Conservation (phyloP, 2,888 invertebrate species). For the Empis stercorea region DNA sequence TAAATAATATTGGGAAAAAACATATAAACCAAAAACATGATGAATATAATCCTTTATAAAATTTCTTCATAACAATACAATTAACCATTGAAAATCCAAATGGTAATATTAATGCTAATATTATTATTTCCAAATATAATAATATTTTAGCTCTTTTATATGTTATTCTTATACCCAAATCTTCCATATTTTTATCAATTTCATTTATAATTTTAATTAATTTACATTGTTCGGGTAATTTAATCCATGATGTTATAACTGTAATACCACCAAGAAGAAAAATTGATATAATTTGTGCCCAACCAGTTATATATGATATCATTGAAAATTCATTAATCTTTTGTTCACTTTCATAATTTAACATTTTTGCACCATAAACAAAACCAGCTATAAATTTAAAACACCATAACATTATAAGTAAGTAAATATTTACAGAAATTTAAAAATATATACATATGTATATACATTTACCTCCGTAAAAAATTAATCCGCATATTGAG, state of each 20-base stretch:
- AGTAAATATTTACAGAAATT: too few species aligned
- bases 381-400: slow-evolving; percentile 17
- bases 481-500: slow-evolving; percentile 8
- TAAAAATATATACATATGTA: too few species aligned
- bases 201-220: slow-evolving; percentile 15
- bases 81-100: slow-evolving; percentile 22
- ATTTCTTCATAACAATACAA: slow-evolving; percentile 19
- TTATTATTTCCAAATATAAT: slow-evolving; percentile 15
- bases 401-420: too few species aligned
- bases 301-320: slow-evolving; percentile 19
- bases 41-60: slow-evolving; percentile 8
- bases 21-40: slow-evolving; percentile 24
- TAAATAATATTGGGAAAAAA: slow-evolving; percentile 20
- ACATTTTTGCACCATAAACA: slow-evolving; percentile 12
- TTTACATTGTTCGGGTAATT: slow-evolving; percentile 12
- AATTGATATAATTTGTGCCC: slow-evolving; percentile 20
- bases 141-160: slow-evolving; percentile 14
- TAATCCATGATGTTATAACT: slow-evolving; percentile 18
- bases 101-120: slow-evolving; percentile 16
- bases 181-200: slow-evolving; percentile 17
- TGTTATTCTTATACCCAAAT: slow-evolving; percentile 12
- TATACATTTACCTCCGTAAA: slow-evolving; percentile 12
- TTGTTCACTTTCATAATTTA: slow-evolving; percentile 5
- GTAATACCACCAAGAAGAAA: slow-evolving; percentile 17
- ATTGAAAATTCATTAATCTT: slow-evolving; percentile 12